Evolutionary conservation across 2,888 invertebrate species (phyloP).

Genomic region (Volucella inanis): DNA sequence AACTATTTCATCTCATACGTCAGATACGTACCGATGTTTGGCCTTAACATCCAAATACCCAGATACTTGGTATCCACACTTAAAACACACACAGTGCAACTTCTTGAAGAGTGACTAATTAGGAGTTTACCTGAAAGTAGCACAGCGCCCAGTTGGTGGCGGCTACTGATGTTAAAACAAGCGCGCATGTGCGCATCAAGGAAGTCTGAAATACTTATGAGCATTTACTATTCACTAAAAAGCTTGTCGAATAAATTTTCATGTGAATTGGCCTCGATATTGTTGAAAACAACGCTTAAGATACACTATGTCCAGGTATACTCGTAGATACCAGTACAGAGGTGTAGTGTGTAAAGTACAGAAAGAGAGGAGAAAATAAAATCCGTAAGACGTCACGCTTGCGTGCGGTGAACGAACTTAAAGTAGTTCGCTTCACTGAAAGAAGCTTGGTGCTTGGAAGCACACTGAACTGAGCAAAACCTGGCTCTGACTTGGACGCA

Average conservation of each 20-base stretch:
- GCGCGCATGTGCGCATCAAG: constrained; percentile 17
- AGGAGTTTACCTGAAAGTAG: constrained; percentile 39
- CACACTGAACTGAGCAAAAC: constrained; percentile 34
- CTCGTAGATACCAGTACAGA: background rate
- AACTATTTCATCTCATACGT: constrained; percentile 34
- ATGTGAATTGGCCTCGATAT: constrained; percentile 62
- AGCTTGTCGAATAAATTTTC: constrained; percentile 33
- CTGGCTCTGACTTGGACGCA: constrained; percentile 25
- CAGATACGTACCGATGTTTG: constrained; percentile 18
- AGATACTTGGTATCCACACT: background rate
- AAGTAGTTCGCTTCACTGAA: constrained; percentile 83
- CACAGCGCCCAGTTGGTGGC: constrained; percentile 12
- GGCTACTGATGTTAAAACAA: constrained; percentile 6
- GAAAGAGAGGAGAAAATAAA: constrained; percentile 39
- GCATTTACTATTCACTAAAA: background rate
- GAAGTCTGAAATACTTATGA: constrained; percentile 15
- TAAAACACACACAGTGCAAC: background rate
- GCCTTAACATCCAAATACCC: constrained; percentile 46
- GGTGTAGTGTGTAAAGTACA: constrained; percentile 3
- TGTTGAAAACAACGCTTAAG: constrained; percentile 13
- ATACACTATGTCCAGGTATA: background rate
- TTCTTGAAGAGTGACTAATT: constrained; percentile 37
- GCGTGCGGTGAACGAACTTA: constrained; percentile 82
- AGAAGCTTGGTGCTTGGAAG: constrained; percentile 73
- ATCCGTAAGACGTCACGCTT: constrained; percentile 70